Evolutionary conservation across 2,888 invertebrate species (phyloP).

Genomic region (Apocheima hispidaria): DNA sequence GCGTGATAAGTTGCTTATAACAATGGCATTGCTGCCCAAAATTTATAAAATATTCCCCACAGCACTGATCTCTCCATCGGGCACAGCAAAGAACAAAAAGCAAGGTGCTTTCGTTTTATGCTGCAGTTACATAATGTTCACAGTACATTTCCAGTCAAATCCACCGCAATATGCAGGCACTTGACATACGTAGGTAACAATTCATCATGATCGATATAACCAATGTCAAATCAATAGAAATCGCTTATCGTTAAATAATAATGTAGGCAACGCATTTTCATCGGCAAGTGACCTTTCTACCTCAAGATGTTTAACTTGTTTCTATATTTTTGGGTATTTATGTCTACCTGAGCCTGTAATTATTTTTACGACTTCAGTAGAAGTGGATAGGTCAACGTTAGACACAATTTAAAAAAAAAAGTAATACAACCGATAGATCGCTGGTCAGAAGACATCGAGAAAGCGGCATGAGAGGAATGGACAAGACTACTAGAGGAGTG

Average conservation of each 20-base stretch:
- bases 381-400: slow-evolving; percentile 3
- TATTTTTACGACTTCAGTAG: neutral
- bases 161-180: neutral
- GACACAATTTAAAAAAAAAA: neutral
- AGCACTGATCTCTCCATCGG: too few species aligned
- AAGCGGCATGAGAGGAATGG: neutral
- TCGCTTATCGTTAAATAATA: slow-evolving; percentile 61
- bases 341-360: neutral
- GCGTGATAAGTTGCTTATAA: too few species aligned
- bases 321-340: slow-evolving; percentile 16
- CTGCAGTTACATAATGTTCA: slow-evolving; percentile 17
- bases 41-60: too few species aligned
- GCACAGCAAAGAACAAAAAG: slow-evolving; percentile 2
- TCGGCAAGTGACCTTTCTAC: slow-evolving; percentile 50
- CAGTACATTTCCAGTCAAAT: slow-evolving; percentile 23
- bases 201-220: slow-evolving; percentile 62
- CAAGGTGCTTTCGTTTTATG: too few species aligned
- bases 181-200: slow-evolving; percentile 38
- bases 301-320: slow-evolving; percentile 36
- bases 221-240: slow-evolving; percentile 77
- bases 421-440: neutral
- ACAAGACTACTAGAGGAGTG: too few species aligned
- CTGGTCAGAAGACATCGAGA: neutral
- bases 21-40: neutral
- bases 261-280: slow-evolving; percentile 60